Percentiles rank a stretch among this genome's conserved stretches.
Evolutionary conservation across 2,797 vertebrate genomes (phyloP).

Genomic region (Coilia nasus): DNA sequence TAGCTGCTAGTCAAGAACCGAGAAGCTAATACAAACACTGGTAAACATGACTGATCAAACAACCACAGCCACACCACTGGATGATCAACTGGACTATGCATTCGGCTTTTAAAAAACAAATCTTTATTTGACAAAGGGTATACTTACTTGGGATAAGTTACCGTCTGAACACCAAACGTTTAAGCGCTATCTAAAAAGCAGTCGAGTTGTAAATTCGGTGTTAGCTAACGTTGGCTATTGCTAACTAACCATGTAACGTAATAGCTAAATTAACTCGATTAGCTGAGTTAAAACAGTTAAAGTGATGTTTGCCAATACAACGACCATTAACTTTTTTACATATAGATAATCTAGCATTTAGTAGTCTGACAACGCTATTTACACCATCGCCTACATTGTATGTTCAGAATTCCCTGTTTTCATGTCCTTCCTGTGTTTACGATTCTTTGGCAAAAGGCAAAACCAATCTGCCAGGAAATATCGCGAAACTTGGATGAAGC

Average conservation of each 20-base stretch:
- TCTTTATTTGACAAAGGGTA: background rate
- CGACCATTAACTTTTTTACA: background rate
- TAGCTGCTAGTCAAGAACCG: background rate
- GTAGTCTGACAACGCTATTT: background rate
- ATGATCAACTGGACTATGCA: background rate
- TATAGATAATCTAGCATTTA: background rate
- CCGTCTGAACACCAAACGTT: background rate
- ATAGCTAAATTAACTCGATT: constrained; percentile 7
- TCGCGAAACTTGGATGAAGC: background rate
- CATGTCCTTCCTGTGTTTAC: background rate
- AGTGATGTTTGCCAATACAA: background rate
- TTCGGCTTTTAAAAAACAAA: background rate
- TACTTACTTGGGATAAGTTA: background rate
- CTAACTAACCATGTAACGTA: constrained; percentile 13
- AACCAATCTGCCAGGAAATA: background rate
- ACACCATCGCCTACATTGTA: background rate
- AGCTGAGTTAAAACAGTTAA: background rate
- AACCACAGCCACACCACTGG: background rate
- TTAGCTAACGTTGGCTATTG: background rate
- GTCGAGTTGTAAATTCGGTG: background rate
- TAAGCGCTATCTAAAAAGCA: background rate
- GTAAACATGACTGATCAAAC: background rate
- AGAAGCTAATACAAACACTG: background rate
- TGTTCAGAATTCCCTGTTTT: background rate
- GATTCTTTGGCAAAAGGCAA: background rate